Percentiles rank a stretch among this genome's conserved stretches.
Conservation (phyloP, 2,888 invertebrate genomes). For the Spodoptera littoralis region DNA sequence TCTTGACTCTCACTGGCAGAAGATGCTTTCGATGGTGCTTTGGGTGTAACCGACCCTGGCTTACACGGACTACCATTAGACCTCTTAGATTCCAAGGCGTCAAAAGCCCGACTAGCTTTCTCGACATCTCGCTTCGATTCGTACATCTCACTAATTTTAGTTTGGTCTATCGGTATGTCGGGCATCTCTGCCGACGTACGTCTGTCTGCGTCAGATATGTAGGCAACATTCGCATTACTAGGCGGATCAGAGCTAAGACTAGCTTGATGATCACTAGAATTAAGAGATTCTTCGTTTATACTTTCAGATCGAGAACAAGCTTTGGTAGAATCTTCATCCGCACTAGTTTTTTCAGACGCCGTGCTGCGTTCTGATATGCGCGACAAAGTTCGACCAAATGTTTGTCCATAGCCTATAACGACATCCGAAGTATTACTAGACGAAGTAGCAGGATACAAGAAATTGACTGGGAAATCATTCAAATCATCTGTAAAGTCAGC, state of each 20-base stretch:
- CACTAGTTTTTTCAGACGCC: conserved; percentile 95
- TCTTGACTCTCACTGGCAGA: conserved; percentile 91
- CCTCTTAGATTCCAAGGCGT: conserved; percentile 67
- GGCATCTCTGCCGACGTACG: conserved; percentile 95
- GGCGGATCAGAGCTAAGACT: conserved; percentile 95
- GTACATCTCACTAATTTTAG: conserved; percentile 89
- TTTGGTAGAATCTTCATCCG: conserved; percentile 95
- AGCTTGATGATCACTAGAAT: conserved; percentile 95
- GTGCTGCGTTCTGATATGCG: conserved; percentile 96
- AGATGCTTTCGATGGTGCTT: conserved; percentile 79
- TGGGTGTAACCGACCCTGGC: conserved; percentile 74
- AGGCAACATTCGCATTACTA: conserved; percentile 92
- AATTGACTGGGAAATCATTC: conserved; percentile 92
- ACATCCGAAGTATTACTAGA: conserved; percentile 90
- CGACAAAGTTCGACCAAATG: conserved; percentile 94
- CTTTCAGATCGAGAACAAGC: conserved; percentile 95
- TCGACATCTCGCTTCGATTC: conserved; percentile 86
- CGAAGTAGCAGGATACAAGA: conserved; percentile 92
- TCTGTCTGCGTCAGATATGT: conserved; percentile 93
- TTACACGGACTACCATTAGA: conserved; percentile 70
- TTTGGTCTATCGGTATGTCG: conserved; percentile 93
- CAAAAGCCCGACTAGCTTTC: conserved; percentile 67
- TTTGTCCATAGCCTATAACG: conserved; percentile 92
- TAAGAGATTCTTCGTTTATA: conserved; percentile 94
- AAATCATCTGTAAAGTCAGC: conserved; percentile 93